Evolutionary conservation across 2,113 vertebrate species (phyloP).

Genomic region (Eira barbara): DNA sequence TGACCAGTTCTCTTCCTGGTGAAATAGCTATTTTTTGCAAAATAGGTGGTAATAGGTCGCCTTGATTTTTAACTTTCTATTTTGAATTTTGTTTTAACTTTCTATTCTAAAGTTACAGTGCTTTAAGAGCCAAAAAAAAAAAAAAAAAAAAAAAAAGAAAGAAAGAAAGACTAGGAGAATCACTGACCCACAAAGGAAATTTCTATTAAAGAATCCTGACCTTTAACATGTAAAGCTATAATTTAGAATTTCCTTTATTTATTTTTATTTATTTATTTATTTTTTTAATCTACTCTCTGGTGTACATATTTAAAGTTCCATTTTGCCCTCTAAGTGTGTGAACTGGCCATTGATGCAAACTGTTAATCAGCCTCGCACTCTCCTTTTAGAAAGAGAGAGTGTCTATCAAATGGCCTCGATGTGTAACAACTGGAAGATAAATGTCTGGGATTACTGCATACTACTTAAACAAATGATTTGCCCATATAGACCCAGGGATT

Average conservation of each 20-base stretch:
- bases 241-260: not conserved
- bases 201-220: not conserved
- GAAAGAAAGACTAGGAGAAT: not conserved
- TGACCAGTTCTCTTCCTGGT: not conserved
- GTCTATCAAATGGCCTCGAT: not conserved
- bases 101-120: not conserved
- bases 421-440: not conserved
- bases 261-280: not conserved
- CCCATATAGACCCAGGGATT: not conserved
- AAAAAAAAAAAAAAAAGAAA: not conserved
- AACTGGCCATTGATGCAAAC: not conserved
- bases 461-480: not conserved
- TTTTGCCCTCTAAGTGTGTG: not conserved
- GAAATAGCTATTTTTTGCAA: not conserved
- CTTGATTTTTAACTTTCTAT: not conserved
- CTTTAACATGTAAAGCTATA: not conserved
- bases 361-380: not conserved
- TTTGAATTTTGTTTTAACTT: constrained; percentile 18
- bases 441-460: not conserved
- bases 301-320: not conserved
- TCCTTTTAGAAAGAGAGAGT: constrained; percentile 18
- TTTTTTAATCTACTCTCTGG: not conserved
- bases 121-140: not conserved
- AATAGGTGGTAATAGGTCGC: not conserved
- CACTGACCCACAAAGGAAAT: not conserved